Evolutionary conservation across 2,113 vertebrate species (phyloP).

Genomic region (Epinephelus fuscoguttatus): DNA sequence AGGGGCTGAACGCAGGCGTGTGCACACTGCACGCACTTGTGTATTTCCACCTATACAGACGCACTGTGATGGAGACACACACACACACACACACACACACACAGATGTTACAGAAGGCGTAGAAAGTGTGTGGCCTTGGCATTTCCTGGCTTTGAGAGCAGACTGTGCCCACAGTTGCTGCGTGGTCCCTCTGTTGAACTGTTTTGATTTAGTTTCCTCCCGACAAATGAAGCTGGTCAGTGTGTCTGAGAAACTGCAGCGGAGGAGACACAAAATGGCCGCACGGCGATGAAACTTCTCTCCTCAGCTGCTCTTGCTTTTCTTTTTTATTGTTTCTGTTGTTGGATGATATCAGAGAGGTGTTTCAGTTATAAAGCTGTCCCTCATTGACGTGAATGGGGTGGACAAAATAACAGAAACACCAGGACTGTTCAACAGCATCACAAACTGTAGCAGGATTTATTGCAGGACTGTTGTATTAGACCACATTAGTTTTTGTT

Average conservation of each 20-base stretch:
- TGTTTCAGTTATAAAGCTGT: background rate
- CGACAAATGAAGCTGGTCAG: conserved; percentile 19
- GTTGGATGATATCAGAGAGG: background rate
- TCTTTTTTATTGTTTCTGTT: background rate
- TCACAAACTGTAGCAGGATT: no score
- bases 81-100: conserved; percentile 25
- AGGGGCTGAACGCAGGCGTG: background rate
- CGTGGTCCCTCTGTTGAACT: conserved; percentile 39
- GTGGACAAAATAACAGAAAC: no score
- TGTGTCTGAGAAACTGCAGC: conserved; percentile 21
- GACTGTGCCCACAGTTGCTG: conserved; percentile 35
- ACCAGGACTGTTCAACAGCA: no score
- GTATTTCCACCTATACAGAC: conserved; percentile 3
- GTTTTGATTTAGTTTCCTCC: conserved; percentile 43
- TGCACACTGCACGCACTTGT: background rate
- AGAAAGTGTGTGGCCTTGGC: conserved; percentile 65
- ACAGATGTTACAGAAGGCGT: conserved; percentile 41
- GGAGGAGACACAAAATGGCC: conserved; percentile 25
- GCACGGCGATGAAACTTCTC: background rate
- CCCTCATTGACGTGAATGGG: no score
- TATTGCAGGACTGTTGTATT: no score
- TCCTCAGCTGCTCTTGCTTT: background rate
- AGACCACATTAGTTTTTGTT: no score
- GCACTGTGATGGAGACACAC: background rate
- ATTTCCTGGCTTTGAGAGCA: conserved; percentile 70